A percentile compares a stretch with the other conserved stretches of the same genome.
These are phyloP conservation scores for Balearica regulorum DNA, from an alignment of 2,797 vertebrate species.

Conservation along the genomic window DNA sequence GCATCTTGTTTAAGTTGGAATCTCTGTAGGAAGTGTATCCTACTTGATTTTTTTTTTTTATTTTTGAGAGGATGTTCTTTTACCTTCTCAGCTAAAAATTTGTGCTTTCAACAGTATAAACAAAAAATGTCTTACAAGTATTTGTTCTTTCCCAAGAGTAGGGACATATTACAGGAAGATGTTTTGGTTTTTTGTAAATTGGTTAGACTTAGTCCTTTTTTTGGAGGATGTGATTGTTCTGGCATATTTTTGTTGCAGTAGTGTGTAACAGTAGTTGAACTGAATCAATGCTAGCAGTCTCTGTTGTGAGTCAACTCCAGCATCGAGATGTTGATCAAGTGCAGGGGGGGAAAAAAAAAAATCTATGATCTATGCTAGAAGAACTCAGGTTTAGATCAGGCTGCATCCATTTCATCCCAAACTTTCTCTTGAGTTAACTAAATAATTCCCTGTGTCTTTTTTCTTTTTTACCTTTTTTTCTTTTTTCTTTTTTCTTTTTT, in stretches of 20 bases:
- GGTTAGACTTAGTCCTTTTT: background rate
- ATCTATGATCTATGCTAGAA: background rate
- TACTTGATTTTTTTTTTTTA: background rate
- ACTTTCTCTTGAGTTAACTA: background rate
- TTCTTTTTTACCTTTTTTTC: no score
- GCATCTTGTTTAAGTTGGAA: background rate
- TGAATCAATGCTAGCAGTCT: background rate
- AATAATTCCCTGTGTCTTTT: background rate
- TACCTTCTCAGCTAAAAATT: background rate
- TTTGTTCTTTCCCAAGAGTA: background rate
- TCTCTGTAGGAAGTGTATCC: background rate
- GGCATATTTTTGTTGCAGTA: background rate
- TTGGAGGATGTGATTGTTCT: background rate
- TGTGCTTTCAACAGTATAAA: background rate
- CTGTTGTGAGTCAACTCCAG: background rate
- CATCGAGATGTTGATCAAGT: background rate
- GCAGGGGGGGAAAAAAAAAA: background rate
- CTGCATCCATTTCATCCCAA: background rate
- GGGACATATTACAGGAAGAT: background rate
- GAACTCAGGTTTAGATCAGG: background rate
- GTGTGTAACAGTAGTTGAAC: background rate
- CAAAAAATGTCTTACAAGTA: background rate
- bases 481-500: no score
- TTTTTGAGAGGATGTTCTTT: background rate
- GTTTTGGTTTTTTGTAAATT: background rate